A percentile compares a stretch with the other conserved stretches of the same genome.
Evolutionary conservation across 2,888 invertebrate species (phyloP).

Genomic region (Ormyrus thymus): DNA sequence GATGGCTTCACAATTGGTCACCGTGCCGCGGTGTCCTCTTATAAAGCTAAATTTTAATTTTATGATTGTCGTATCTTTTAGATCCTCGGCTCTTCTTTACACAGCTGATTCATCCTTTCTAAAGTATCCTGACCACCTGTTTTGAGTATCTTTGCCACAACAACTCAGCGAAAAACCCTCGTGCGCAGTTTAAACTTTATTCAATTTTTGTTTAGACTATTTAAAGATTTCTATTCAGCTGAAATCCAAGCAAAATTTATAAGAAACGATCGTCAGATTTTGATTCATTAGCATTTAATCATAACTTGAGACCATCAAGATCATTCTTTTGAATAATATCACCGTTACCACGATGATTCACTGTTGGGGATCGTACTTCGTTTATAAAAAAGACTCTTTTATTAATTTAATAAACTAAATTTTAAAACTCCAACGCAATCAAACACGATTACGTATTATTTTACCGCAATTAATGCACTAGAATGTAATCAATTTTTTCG

Average conservation of each 20-base stretch:
- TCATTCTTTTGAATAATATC: constrained; percentile 39
- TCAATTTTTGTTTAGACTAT: constrained; percentile 53
- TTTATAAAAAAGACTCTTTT: too few relatives aligned
- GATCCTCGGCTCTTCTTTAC: constrained; percentile 9
- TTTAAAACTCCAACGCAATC: too few relatives aligned
- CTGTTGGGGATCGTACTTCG: background rate
- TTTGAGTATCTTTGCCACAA: constrained; percentile 6
- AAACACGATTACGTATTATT: too few relatives aligned
- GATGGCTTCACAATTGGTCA: background rate
- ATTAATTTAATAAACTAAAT: too few relatives aligned
- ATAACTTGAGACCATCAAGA: constrained; percentile 45
- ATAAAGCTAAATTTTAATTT: background rate
- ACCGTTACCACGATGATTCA: constrained; percentile 41
- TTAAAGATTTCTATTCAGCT: constrained; percentile 38
- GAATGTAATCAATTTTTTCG: too few relatives aligned
- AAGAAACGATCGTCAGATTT: constrained; percentile 46
- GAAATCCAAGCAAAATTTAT: constrained; percentile 52
- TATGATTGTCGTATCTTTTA: constrained; percentile 8
- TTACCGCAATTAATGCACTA: too few relatives aligned
- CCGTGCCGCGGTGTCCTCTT: too few relatives aligned
- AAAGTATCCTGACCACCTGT: constrained; percentile 38
- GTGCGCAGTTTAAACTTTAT: constrained; percentile 43
- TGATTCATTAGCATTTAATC: constrained; percentile 53
- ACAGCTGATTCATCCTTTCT: constrained; percentile 51
- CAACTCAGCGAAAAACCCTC: constrained; percentile 46